These are phyloP conservation scores for Platysteira castanea DNA, from an alignment of 2,113 vertebrate species.

Conservation along the genomic window DNA sequence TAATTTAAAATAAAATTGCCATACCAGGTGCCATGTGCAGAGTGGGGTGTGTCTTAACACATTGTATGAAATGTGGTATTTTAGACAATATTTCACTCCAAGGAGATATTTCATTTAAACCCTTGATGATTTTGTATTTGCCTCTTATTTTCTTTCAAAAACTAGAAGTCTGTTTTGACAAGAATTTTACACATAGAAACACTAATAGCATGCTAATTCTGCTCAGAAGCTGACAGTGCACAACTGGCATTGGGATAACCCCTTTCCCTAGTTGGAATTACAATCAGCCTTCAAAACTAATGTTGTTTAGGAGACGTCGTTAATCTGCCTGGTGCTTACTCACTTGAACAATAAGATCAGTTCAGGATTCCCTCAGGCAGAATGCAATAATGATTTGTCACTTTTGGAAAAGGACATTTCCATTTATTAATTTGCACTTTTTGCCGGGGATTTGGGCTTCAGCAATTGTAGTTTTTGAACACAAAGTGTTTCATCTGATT, in stretches of 20 bases:
- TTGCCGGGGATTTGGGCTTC: background rate
- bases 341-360: background rate
- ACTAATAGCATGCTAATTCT: background rate
- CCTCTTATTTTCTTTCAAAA: background rate
- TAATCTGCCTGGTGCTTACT: background rate
- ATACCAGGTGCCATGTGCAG: background rate
- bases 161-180: constrained; percentile 8
- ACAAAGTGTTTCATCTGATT: background rate
- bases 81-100: background rate
- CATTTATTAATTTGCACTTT: background rate
- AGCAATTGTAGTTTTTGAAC: background rate
- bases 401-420: background rate
- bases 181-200: background rate
- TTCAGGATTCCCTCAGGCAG: background rate
- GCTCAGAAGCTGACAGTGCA: background rate
- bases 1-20: background rate
- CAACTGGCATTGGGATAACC: background rate
- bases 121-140: background rate
- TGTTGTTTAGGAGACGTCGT: background rate
- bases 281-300: background rate
- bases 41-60: background rate
- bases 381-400: background rate
- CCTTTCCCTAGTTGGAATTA: background rate
- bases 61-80: background rate
- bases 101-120: background rate